Conservation (phyloP, 2,113 vertebrate species). For the Dendropsophus ebraccatus region DNA sequence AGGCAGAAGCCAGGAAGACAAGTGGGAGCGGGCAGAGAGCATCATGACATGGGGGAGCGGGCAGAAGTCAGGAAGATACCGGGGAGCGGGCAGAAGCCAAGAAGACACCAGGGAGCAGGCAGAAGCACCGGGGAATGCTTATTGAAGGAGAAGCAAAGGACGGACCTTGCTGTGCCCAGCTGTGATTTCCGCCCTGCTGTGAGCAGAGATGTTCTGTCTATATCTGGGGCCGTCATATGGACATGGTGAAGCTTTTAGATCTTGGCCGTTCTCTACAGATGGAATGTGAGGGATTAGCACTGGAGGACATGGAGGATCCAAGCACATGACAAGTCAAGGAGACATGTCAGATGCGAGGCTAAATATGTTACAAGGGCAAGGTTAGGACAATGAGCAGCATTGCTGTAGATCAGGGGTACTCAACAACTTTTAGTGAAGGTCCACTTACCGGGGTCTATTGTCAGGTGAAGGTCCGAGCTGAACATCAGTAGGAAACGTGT, state of each 20-base stretch:
- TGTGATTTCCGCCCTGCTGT: background rate
- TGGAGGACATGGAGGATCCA: background rate
- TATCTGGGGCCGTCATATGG: background rate
- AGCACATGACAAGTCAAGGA: background rate
- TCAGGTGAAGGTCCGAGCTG: no score
- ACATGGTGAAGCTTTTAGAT: background rate
- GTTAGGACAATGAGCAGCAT: background rate
- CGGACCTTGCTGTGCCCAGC: background rate
- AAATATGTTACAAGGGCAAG: background rate
- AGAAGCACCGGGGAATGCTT: no score
- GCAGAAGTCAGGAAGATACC: no score
- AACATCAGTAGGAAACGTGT: no score
- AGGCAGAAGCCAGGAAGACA: no score
- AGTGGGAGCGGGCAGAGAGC: no score
- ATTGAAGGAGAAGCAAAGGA: background rate
- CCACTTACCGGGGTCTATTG: no score
- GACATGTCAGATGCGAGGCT: background rate
- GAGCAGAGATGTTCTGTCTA: background rate
- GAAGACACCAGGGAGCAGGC: no score
- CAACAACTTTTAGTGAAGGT: no score
- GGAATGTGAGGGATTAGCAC: conserved; percentile 1
- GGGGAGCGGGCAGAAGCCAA: no score
- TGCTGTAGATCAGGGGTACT: no score
- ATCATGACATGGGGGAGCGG: no score
- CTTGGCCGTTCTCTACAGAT: background rate